Evolutionary conservation across 1,140 invertebrate species (phyloP).

Genomic region (Ceratosolen solmsi): DNA sequence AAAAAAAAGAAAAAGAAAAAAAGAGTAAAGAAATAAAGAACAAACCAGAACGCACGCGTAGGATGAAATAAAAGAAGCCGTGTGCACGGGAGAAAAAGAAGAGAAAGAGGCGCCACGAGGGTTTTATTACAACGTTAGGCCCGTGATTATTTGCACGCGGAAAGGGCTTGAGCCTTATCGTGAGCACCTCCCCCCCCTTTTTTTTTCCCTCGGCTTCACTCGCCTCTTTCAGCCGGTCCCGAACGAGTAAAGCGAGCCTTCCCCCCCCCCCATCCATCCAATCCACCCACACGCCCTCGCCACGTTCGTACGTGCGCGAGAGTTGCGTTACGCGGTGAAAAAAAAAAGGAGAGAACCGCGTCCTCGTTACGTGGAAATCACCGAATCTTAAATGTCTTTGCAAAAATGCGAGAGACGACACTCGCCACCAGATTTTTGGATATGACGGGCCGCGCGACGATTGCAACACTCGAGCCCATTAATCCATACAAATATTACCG

Average conservation of each 20-base stretch:
- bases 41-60: not conserved
- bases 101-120: not conserved
- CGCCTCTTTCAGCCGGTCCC: not conserved
- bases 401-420: too few species aligned
- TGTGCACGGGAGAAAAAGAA: not conserved
- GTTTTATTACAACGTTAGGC: conserved; percentile 11
- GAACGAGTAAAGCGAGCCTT: not conserved
- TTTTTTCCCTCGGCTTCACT: not conserved
- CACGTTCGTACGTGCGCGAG: too few species aligned
- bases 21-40: not conserved
- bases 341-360: not conserved
- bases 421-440: too few species aligned
- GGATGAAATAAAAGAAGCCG: conserved; percentile 20
- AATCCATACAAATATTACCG: too few species aligned
- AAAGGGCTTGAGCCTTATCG: conserved; percentile 6
- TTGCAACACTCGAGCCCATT: too few species aligned
- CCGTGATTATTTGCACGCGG: conserved; percentile 18
- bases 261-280: not conserved
- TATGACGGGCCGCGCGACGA: too few species aligned
- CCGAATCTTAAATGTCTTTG: too few species aligned
- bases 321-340: not conserved
- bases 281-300: too few species aligned
- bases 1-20: not conserved
- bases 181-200: not conserved
- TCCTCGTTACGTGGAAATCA: not conserved